Percentiles rank a stretch among this genome's conserved stretches.
These are phyloP conservation scores for Nyctereutes procyonoides DNA, from an alignment of 2,113 vertebrate genomes.

Conservation along the genomic window DNA sequence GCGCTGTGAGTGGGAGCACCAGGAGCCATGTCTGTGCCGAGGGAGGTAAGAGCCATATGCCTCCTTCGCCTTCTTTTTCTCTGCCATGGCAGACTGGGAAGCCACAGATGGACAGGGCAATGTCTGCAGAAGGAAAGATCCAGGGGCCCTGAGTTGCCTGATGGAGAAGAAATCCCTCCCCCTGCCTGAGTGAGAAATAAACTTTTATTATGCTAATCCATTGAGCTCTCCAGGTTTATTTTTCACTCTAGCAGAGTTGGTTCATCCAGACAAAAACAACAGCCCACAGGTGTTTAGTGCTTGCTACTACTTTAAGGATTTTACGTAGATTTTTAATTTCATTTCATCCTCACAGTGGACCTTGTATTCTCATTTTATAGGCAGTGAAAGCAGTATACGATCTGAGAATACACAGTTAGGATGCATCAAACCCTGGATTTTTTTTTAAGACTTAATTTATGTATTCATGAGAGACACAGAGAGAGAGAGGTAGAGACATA, in stretches of 20 bases:
- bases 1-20: rapidly evolving
- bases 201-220: background rate
- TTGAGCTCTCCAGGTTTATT: background rate
- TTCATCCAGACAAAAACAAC: background rate
- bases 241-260: background rate
- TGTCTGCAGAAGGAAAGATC: background rate
- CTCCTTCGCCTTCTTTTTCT: background rate
- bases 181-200: background rate
- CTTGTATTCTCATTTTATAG: background rate
- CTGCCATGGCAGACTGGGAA: background rate
- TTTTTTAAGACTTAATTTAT: too few relatives aligned
- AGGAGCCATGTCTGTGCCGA: rapidly evolving
- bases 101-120: too few relatives aligned
- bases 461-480: too few relatives aligned
- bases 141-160: background rate
- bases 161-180: background rate
- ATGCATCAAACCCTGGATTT: too few relatives aligned
- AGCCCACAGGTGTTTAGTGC: background rate
- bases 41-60: too few relatives aligned
- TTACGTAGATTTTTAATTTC: background rate
- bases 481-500: too few relatives aligned
- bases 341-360: background rate
- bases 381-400: background rate
- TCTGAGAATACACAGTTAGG: background rate
- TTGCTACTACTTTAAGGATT: background rate